Percentiles rank a stretch among this genome's conserved stretches.
Conservation (phyloP, 2,113 vertebrate genomes). For the Maccullochella peelii region DNA sequence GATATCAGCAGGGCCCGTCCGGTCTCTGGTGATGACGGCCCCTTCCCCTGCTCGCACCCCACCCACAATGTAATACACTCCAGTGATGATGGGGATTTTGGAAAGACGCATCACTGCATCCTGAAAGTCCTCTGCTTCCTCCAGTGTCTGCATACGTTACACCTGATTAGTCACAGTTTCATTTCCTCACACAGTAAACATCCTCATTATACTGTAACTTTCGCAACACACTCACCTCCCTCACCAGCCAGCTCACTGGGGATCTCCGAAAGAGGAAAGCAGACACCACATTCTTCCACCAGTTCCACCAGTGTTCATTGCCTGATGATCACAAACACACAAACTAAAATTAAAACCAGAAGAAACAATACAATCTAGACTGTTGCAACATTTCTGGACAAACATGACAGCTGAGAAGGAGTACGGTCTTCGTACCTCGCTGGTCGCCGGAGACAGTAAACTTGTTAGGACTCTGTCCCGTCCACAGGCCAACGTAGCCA, state of each 20-base stretch:
- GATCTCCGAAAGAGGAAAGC: constrained; percentile 85
- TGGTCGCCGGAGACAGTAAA: constrained; percentile 93
- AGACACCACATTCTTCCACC: constrained; percentile 92
- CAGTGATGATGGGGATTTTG: constrained; percentile 89
- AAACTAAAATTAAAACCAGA: constrained; percentile 15
- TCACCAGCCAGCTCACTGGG: constrained; percentile 92
- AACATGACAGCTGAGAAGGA: too few species aligned
- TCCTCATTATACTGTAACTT: background rate
- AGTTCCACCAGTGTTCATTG: constrained; percentile 90
- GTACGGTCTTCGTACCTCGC: constrained; percentile 83
- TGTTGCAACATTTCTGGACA: background rate
- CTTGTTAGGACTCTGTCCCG: constrained; percentile 91
- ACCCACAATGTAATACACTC: constrained; percentile 94
- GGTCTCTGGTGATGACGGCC: constrained; percentile 91
- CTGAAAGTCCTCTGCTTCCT: constrained; percentile 87
- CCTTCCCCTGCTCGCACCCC: constrained; percentile 87
- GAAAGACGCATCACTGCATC: constrained; percentile 88
- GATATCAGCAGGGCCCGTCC: constrained; percentile 88
- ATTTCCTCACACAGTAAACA: background rate
- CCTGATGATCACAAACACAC: constrained; percentile 58
- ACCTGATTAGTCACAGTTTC: constrained; percentile 6
- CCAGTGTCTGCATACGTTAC: constrained; percentile 76
- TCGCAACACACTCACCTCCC: constrained; percentile 85
- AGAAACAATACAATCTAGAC: background rate
- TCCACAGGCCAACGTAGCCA: constrained; percentile 95